Evolutionary conservation across 2,113 vertebrate genomes (phyloP).

Genomic region (Carassius carassius): DNA sequence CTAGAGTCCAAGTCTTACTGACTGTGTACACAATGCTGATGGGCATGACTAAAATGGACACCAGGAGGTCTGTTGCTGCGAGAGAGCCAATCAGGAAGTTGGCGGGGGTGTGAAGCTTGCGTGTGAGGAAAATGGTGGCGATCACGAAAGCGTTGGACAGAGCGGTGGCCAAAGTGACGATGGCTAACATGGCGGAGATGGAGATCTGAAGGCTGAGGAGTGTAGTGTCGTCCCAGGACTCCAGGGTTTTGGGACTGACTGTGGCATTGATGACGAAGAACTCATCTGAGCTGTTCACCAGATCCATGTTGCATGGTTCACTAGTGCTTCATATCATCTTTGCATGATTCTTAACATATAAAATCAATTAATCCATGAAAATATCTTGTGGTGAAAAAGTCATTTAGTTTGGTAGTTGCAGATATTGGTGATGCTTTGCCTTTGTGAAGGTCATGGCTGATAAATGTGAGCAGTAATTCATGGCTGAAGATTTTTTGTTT

Average conservation of each 20-base stretch:
- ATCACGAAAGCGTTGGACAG: constrained; percentile 91
- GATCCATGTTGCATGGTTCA: constrained; percentile 65
- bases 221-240: constrained; percentile 73
- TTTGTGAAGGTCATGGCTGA: constrained; percentile 27
- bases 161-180: constrained; percentile 86
- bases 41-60: constrained; percentile 95
- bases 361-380: not conserved
- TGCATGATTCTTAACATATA: constrained; percentile 2
- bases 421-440: not conserved
- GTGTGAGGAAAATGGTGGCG: constrained; percentile 87
- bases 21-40: constrained; percentile 92
- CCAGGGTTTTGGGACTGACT: constrained; percentile 65
- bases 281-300: constrained; percentile 70
- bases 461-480: not conserved
- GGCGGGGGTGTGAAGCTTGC: constrained; percentile 94
- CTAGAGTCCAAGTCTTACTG: constrained; percentile 89
- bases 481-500: not conserved
- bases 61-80: constrained; percentile 89
- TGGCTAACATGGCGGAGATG: constrained; percentile 78
- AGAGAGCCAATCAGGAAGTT: constrained; percentile 97
- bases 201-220: constrained; percentile 83
- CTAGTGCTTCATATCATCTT: not conserved
- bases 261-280: constrained; percentile 73
- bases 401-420: not conserved
- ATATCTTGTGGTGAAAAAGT: not conserved